Conservation (phyloP, 2,113 vertebrate species). For the Mormyrus lacerda region DNA sequence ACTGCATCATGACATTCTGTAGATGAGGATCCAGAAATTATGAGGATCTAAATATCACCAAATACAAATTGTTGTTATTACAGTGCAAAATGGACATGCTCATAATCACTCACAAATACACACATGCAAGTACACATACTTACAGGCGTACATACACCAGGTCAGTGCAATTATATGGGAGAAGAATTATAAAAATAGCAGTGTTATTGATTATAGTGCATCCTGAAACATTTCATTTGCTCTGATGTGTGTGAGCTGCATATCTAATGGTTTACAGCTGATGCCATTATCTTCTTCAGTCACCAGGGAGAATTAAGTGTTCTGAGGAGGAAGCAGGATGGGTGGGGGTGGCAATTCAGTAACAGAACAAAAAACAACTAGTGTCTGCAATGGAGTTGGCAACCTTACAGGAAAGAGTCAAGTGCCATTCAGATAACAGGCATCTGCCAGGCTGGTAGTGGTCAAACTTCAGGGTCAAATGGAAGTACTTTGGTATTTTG, state of each 20-base stretch:
- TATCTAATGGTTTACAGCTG: conserved; percentile 13
- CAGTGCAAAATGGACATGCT: background rate
- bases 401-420: conserved; percentile 29
- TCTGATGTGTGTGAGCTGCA: conserved; percentile 39
- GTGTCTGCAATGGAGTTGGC: conserved; percentile 33
- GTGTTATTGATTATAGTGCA: conserved; percentile 65
- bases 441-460: background rate
- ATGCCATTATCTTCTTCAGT: conserved; percentile 3
- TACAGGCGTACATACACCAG: background rate
- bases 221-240: conserved; percentile 63
- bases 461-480: background rate
- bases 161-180: conserved; percentile 54
- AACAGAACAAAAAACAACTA: conserved; percentile 9
- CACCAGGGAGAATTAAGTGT: conserved; percentile 20
- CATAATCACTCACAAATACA: background rate
- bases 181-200: conserved; percentile 50
- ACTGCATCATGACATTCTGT: background rate
- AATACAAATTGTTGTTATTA: background rate
- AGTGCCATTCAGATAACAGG: background rate
- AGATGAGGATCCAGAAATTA: background rate
- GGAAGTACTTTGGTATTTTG: conserved; percentile 35
- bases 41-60: background rate
- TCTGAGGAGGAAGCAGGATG: background rate
- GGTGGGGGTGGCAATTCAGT: conserved; percentile 39
- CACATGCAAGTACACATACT: background rate